phyloP scores from a whole-genome alignment of 2,797 vertebrate species.

The Agapornis canus region DNA sequence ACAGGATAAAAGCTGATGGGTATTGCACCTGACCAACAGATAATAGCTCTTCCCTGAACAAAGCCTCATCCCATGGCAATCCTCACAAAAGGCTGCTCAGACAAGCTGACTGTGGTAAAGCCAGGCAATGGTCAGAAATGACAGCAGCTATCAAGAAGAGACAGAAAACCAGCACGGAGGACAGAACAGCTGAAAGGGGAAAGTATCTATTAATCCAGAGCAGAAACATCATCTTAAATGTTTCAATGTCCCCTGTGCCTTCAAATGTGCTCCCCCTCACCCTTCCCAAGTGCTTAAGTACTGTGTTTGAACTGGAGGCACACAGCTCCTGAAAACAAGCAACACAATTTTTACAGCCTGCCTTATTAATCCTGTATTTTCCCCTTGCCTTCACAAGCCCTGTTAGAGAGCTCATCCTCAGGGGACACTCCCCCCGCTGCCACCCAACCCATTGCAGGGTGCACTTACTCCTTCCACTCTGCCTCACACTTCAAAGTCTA shows the following conservation, averaged over 20 bases:
- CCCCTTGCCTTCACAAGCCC: neutral
- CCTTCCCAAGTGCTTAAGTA: neutral
- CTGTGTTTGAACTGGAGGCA: neutral
- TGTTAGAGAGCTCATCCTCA: neutral
- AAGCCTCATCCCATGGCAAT: neutral
- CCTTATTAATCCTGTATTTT: neutral
- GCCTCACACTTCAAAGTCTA: neutral
- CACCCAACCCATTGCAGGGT: accelerated
- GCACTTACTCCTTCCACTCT: neutral
- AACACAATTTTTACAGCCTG: neutral
- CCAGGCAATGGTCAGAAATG: neutral
- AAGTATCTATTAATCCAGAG: neutral
- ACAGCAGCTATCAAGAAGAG: neutral
- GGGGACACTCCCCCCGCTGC: neutral
- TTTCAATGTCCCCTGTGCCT: neutral
- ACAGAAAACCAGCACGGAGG: neutral
- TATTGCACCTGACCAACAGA: neutral
- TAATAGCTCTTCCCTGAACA: neutral
- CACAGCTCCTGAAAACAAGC: neutral
- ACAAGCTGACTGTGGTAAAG: neutral
- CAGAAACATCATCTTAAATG: neutral
- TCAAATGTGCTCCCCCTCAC: neutral
- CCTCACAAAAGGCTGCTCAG: neutral
- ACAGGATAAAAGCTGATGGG: neutral
- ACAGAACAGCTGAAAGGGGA: neutral